A percentile compares a stretch with the other conserved stretches of the same genome.
These are phyloP conservation scores for Volucella zonaria DNA, from an alignment of 2,888 invertebrate species.

Conservation along the genomic window DNA sequence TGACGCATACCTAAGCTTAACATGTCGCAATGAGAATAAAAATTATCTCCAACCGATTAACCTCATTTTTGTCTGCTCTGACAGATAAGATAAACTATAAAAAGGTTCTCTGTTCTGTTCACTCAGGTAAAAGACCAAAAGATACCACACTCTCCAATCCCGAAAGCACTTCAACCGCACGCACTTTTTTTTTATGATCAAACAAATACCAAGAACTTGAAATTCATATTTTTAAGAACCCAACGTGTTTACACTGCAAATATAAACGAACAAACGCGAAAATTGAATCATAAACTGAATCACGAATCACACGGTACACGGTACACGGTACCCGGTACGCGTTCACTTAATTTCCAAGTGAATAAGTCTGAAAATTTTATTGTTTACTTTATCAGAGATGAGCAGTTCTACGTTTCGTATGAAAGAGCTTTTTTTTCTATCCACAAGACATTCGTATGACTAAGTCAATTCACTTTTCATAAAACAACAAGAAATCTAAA, in stretches of 20 bases:
- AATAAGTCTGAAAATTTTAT: conserved; percentile 8
- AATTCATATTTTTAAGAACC: conserved; percentile 7
- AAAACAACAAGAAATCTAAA: conserved; percentile 32
- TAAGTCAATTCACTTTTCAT: conserved; percentile 34
- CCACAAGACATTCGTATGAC: conserved; percentile 16
- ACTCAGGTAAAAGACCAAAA: conserved; percentile 11
- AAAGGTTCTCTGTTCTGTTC: conserved; percentile 21
- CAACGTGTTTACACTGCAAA: conserved; percentile 34
- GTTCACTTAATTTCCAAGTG: conserved; percentile 15
- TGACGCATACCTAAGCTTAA: neutral
- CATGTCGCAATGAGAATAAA: conserved; percentile 35
- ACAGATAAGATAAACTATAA: conserved; percentile 60
- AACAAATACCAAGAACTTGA: neutral
- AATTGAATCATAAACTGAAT: conserved; percentile 48
- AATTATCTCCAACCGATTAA: conserved; percentile 48
- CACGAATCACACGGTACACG: neutral
- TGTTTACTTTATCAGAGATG: conserved; percentile 29
- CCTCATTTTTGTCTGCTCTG: conserved; percentile 25
- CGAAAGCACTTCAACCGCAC: conserved; percentile 9
- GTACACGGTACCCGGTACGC: neutral
- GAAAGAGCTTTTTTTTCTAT: conserved; percentile 17
- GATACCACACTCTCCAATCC: neutral
- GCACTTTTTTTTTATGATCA: neutral
- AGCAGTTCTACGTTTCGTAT: conserved; percentile 17
- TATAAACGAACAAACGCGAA: conserved; percentile 20